Evolutionary conservation across 2,113 vertebrate species (phyloP).

Genomic region (Choloepus hoffmanni): DNA sequence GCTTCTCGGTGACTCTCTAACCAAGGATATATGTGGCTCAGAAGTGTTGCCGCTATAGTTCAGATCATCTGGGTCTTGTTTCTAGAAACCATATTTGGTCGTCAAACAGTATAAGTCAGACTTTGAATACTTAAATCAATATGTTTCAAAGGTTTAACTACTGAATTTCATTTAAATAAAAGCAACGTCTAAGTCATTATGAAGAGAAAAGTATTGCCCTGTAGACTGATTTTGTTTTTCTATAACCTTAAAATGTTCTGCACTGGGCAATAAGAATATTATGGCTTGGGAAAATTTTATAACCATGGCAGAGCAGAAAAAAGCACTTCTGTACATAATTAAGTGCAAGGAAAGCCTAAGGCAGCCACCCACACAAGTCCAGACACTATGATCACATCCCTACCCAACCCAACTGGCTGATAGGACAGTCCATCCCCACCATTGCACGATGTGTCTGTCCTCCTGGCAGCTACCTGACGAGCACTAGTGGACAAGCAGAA

Average conservation of each 20-base stretch:
- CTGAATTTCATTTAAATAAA: slow-evolving; percentile 18
- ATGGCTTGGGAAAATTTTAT: background rate
- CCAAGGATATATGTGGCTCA: slow-evolving; percentile 37
- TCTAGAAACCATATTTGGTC: slow-evolving; percentile 74
- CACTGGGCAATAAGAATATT: background rate
- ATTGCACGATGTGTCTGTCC: background rate
- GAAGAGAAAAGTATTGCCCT: background rate
- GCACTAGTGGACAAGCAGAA: background rate
- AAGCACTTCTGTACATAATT: background rate
- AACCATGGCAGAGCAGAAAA: background rate
- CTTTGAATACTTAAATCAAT: slow-evolving; percentile 18
- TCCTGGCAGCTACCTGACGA: background rate
- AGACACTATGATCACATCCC: background rate
- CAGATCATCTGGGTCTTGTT: slow-evolving; percentile 59
- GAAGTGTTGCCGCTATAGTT: slow-evolving; percentile 42
- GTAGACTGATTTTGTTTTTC: background rate
- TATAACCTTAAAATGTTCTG: background rate
- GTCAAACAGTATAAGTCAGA: slow-evolving; percentile 52
- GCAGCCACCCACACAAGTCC: background rate
- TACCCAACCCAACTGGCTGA: background rate
- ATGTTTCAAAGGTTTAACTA: slow-evolving; percentile 32
- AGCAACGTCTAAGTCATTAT: background rate
- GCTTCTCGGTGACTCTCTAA: slow-evolving; percentile 53
- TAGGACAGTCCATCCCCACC: background rate
- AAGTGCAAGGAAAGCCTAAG: background rate